Evolutionary conservation across 1,140 invertebrate species (phyloP), one percentile per base, ranked within the genome.

Genomic region (Sitodiplosis mosellana): DNA sequence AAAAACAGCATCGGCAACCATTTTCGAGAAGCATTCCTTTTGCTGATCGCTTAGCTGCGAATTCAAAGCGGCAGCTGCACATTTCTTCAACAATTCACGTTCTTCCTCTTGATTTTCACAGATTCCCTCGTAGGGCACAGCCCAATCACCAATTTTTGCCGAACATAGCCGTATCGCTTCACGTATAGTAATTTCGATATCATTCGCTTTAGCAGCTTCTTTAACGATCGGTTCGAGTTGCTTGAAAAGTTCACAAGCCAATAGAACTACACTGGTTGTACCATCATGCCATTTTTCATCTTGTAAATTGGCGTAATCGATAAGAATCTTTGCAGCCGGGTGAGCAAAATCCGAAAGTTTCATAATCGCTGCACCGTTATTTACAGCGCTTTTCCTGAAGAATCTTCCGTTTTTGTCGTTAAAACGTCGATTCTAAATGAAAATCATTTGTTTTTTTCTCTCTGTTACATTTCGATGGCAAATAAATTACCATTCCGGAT

Each of bases 321-420:
- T 95, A 40, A 99, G 68, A 14, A 87, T 95, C 69, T 89, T 93
- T 0, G 93, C 96, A 21, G 95, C 95, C 2, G 96, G 95, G 69
- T 98, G 96, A 47, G 99, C 80, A 59, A 99, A 85, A 63, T 99
- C 93, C 36, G 99, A 67, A 22, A 95, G 73, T 67, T 97, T 98
- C 73, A 99, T 78, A 53, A 99, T 98, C 14, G 96, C 99, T 8
- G 96, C 96, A 19, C 96, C 96, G 72, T 99, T 96, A 66, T 99
- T 99, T 1, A 94, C 98, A 56, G 99, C 98, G 1, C 92, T 94
- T 1, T 88, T 81, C 65, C 89, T 90, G 2, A 91, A 83, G 54
- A 77, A 76, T 48, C 72, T 69, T 63, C 93, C 83, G 2, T 15
- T 96, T 98, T 40, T 92, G 75, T 4, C 78, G n/a, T n/a, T n/a